Evolutionary conservation across 2,113 vertebrate species (phyloP).

Genomic region (Dipodomys stephensi): DNA sequence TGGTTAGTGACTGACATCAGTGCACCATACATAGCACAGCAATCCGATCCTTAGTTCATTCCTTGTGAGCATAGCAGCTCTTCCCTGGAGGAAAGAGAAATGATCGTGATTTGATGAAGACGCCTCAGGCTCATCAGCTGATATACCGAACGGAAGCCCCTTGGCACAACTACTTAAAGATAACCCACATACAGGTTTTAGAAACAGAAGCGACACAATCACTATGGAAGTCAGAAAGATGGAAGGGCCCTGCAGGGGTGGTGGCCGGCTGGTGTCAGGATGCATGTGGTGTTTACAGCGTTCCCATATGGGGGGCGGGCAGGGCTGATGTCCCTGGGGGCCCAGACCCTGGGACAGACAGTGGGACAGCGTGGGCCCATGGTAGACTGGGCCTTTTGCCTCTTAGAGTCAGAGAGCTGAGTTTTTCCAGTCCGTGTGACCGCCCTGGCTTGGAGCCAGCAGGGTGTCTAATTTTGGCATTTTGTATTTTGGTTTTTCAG

Average conservation of each 20-base stretch:
- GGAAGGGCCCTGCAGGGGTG: not conserved
- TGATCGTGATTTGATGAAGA: no score
- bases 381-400: no score
- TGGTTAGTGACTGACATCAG: conserved; percentile 12
- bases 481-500: not conserved
- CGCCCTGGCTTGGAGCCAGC: not conserved
- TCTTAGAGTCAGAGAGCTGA: not conserved
- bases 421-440: not conserved
- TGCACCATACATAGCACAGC: not conserved
- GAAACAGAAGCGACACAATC: not conserved
- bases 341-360: no score
- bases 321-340: no score
- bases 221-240: not conserved
- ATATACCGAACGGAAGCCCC: no score
- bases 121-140: no score
- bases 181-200: no score
- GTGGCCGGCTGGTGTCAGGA: no score
- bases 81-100: not conserved
- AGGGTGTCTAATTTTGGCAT: not conserved
- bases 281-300: no score
- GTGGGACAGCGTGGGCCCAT: no score
- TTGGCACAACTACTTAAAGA: no score
- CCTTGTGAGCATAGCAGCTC: not conserved
- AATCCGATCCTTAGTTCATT: not conserved
- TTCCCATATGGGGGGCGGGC: no score